Evolutionary conservation across 2,888 invertebrate species (phyloP).

Genomic region (Gymnocheta viridis): DNA sequence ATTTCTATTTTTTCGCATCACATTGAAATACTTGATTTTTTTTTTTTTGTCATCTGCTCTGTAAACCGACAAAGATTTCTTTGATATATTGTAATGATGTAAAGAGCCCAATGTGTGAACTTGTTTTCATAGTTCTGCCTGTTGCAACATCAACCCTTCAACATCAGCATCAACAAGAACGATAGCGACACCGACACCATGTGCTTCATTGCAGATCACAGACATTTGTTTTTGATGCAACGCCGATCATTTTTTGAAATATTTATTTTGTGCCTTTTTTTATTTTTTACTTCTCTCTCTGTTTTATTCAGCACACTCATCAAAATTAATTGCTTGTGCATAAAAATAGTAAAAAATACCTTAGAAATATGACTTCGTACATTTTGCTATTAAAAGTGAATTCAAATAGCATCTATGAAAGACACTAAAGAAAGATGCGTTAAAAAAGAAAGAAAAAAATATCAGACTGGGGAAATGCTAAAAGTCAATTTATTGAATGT

Average conservation of each 20-base stretch:
- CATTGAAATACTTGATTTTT: slow-evolving; percentile 20
- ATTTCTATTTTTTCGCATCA: slow-evolving; percentile 7
- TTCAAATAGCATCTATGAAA: slow-evolving; percentile 32
- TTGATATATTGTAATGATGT: slow-evolving; percentile 70
- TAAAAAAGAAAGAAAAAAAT: background rate
- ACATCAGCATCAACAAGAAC: slow-evolving; percentile 16
- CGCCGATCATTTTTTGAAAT: slow-evolving; percentile 50
- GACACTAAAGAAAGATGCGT: background rate
- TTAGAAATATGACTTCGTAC: slow-evolving; percentile 1
- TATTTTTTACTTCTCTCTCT: slow-evolving; percentile 4
- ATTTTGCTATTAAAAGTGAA: slow-evolving; percentile 17
- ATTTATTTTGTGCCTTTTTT: background rate
- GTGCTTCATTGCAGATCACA: slow-evolving; percentile 59
- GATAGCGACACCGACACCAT: slow-evolving; percentile 35
- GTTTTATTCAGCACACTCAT: slow-evolving; percentile 55
- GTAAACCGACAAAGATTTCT: slow-evolving; percentile 60
- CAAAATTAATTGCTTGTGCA: slow-evolving; percentile 68
- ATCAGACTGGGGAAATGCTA: slow-evolving; percentile 47
- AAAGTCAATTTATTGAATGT: slow-evolving; percentile 64
- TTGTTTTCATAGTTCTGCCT: slow-evolving; percentile 66
- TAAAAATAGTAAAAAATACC: slow-evolving; percentile 62
- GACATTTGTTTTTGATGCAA: slow-evolving; percentile 57
- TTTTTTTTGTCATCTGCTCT: slow-evolving; percentile 11
- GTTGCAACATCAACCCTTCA: slow-evolving; percentile 22
- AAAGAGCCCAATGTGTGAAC: slow-evolving; percentile 69